Evolutionary conservation across 2,113 vertebrate genomes (phyloP).

Genomic region (Odocoileus hemionus): DNA sequence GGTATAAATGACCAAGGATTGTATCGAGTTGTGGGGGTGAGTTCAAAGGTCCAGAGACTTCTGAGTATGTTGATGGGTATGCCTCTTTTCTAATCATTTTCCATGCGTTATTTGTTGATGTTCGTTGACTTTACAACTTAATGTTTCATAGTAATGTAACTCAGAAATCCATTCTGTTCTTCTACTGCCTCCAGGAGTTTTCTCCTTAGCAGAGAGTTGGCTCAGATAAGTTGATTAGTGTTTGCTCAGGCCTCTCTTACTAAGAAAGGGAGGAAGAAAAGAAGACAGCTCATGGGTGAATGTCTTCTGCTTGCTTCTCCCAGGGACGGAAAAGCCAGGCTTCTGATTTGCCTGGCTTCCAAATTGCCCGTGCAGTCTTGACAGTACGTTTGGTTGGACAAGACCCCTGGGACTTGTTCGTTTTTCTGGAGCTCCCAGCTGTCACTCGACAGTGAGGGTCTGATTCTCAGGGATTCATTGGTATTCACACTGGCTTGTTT

Average conservation of each 20-base stretch:
- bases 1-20: slow-evolving; percentile 98
- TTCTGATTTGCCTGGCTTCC: slow-evolving; percentile 44
- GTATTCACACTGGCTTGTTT: slow-evolving; percentile 84
- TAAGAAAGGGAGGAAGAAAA: background rate
- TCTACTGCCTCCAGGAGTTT: background rate
- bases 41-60: slow-evolving; percentile 98
- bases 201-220: background rate
- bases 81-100: slow-evolving; percentile 82
- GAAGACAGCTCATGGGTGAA: background rate
- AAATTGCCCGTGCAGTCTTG: slow-evolving; percentile 69
- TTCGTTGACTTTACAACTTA: slow-evolving; percentile 22
- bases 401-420: slow-evolving; percentile 76
- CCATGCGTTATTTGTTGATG: slow-evolving; percentile 55
- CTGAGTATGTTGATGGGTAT: slow-evolving; percentile 96
- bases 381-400: slow-evolving; percentile 78
- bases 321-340: slow-evolving; percentile 49
- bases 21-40: slow-evolving; percentile 98
- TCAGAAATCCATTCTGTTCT: background rate
- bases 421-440: slow-evolving; percentile 77
- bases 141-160: background rate
- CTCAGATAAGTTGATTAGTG: background rate
- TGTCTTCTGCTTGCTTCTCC: slow-evolving; percentile 8
- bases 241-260: background rate
- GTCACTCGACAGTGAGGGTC: slow-evolving; percentile 81
- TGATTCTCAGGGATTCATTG: slow-evolving; percentile 81